phyloP scores from a whole-genome alignment of 2,888 invertebrate genomes.

The Tetragonisca angustula region DNA sequence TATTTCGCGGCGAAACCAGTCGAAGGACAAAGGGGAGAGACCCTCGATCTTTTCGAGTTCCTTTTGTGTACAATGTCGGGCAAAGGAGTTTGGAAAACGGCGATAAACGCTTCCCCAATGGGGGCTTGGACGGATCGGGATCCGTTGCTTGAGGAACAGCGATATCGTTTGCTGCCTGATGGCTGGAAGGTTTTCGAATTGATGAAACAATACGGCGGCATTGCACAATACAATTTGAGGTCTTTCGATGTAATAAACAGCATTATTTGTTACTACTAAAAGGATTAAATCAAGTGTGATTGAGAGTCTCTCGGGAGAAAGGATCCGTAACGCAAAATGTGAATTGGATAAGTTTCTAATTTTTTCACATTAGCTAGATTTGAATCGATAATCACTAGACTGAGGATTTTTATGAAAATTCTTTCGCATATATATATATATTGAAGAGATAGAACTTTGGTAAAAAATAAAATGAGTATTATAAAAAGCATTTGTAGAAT shows the following conservation, averaged over 20 bases:
- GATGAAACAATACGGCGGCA: background rate
- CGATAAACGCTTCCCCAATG: background rate
- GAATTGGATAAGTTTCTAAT: background rate
- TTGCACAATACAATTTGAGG: background rate
- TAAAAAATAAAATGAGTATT: no score
- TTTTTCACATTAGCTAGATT: background rate
- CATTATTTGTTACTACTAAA: no score
- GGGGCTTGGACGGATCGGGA: background rate
- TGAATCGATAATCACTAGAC: background rate
- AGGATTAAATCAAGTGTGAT: no score
- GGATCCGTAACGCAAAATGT: no score
- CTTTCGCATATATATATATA: no score
- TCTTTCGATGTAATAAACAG: background rate
- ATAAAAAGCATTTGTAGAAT: no score
- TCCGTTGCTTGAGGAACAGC: background rate
- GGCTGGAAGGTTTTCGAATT: background rate
- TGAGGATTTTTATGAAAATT: no score
- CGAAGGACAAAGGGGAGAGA: conserved; percentile 6
- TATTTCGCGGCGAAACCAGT: background rate
- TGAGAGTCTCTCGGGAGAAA: no score
- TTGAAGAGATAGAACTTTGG: no score
- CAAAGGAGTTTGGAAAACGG: conserved; percentile 1
- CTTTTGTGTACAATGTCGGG: background rate
- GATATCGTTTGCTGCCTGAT: background rate
- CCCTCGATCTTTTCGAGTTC: background rate